Evolutionary conservation across 2,113 vertebrate genomes (phyloP), one percentile per base, ranked within the genome.

Genomic region (Procavia capensis): DNA sequence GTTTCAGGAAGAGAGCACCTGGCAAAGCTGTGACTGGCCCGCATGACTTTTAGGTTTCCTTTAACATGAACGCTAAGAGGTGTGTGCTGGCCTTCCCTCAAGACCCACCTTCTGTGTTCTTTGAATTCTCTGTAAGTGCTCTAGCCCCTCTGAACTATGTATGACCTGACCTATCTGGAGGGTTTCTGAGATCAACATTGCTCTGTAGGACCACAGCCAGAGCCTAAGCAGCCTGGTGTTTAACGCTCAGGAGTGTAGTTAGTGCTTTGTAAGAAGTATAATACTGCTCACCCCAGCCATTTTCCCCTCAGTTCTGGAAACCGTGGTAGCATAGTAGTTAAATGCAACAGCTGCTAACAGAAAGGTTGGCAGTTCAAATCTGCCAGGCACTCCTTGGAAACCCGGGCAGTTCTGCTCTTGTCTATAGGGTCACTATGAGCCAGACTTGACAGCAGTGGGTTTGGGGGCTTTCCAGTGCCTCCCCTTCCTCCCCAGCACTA

Each of bases 401-500:
- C n/a, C n/a, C n/a, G n/a, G n/a, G n/a, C n/a, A n/a, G n/a, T n/a
- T n/a, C n/a, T n/a, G n/a, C n/a, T n/a, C n/a, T n/a, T n/a, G n/a
- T n/a, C n/a, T n/a, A n/a, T n/a, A n/a, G n/a, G n/a, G n/a, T n/a
- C n/a, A n/a, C n/a, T n/a, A n/a, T n/a, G n/a, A n/a, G n/a, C n/a
- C n/a, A n/a, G n/a, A n/a, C n/a, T n/a, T n/a, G n/a, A n/a, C n/a
- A n/a, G n/a, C n/a, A n/a, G n/a, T n/a, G n/a, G n/a, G n/a, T n/a
- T n/a, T n/a, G n/a, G n/a, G n/a, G n/a, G n/a, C n/a, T n/a, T 70
- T 66, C 10, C 2, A 45, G 29, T n/a, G 24, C 36, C 22, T 3
- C 14, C 6, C 4, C 3, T 0, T 29, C 20, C 11, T 3, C 3
- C 16, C 3, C 14, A 16, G 17, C 29, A n/a, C 9, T n/a, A n/a